phyloP scores from a whole-genome alignment of 2,113 vertebrate genomes.

The Pluvialis apricaria region DNA sequence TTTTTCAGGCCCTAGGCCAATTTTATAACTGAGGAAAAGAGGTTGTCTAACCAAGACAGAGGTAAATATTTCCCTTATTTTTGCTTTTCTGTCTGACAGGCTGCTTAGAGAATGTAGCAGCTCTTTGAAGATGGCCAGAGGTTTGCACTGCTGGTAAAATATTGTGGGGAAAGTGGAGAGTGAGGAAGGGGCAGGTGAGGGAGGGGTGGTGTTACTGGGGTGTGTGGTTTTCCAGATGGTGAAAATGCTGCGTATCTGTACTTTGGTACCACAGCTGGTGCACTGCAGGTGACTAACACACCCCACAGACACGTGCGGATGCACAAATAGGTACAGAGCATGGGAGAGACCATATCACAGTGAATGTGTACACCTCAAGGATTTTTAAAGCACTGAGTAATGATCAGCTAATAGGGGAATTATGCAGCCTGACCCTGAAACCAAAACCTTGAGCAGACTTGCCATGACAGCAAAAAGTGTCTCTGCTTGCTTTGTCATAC shows the following conservation, averaged over 20 bases:
- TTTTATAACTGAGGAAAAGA: neutral
- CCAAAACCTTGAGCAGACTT: neutral
- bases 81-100: neutral
- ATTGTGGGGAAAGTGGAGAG: neutral
- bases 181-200: neutral
- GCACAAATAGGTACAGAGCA: neutral
- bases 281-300: neutral
- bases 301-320: rapidly evolving
- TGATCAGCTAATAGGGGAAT: neutral
- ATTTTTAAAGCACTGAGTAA: neutral
- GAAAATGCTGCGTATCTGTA: neutral
- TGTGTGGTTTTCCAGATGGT: neutral
- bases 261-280: neutral
- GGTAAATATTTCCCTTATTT: neutral
- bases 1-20: neutral
- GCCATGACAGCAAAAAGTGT: neutral
- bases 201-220: neutral
- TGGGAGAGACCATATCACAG: neutral
- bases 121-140: neutral
- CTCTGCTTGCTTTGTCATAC: neutral
- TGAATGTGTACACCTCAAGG: neutral
- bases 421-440: neutral
- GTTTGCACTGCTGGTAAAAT: neutral
- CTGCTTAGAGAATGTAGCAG: neutral
- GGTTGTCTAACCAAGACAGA: too few species aligned